These are phyloP conservation scores for Talpa occidentalis DNA, from an alignment of 2,113 vertebrate genomes.

Conservation along the genomic window DNA sequence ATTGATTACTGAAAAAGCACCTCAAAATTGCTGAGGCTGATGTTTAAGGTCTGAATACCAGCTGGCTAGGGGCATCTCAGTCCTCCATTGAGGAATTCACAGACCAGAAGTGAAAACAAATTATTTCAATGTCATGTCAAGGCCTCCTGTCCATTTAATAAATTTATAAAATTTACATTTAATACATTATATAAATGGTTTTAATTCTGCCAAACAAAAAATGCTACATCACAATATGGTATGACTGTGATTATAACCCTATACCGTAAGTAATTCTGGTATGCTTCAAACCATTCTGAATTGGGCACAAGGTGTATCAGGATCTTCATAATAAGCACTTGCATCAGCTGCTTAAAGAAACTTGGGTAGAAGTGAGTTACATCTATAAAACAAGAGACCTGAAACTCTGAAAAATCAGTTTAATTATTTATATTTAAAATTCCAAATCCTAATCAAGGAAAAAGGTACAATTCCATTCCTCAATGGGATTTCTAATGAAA, in stretches of 20 bases:
- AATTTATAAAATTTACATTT: not conserved
- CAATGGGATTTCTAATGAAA: conserved; percentile 53
- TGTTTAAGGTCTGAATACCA: not conserved
- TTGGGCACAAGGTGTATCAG: not conserved
- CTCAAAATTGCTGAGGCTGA: not conserved
- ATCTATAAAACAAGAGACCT: not conserved
- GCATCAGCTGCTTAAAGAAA: not conserved
- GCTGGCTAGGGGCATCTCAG: not conserved
- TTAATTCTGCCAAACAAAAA: not conserved
- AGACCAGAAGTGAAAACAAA: not conserved
- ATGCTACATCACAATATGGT: not conserved
- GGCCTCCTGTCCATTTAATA: not conserved
- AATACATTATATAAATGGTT: not conserved
- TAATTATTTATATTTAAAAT: conserved; percentile 30
- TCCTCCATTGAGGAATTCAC: not conserved
- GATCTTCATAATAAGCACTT: not conserved
- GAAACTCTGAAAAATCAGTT: conserved; percentile 40
- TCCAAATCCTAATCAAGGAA: not conserved
- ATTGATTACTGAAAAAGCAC: not conserved
- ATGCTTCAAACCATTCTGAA: not conserved
- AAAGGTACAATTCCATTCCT: conserved; percentile 29
- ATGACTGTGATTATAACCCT: not conserved
- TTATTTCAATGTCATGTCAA: not conserved
- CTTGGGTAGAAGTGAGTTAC: not conserved
- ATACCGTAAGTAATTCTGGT: not conserved